These are phyloP conservation scores for Himalopsyche tibetana DNA, from an alignment of 2,888 invertebrate species.

Conservation along the genomic window DNA sequence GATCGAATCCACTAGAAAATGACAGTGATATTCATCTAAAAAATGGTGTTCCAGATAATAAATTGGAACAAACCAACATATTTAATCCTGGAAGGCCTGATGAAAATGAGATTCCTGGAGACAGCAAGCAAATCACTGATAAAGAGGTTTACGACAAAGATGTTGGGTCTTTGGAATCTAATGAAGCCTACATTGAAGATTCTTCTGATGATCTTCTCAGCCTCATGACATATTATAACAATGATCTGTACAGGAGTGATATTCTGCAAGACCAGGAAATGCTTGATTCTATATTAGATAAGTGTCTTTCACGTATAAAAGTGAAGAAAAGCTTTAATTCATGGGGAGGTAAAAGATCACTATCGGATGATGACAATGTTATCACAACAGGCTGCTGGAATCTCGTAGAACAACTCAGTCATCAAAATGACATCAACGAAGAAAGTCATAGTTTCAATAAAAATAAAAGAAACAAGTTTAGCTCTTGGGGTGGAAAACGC, in stretches of 20 bases:
- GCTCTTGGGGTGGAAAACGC: slow-evolving; percentile 61
- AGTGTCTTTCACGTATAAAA: slow-evolving; percentile 47
- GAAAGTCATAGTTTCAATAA: background rate
- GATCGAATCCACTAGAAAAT: background rate
- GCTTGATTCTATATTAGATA: slow-evolving; percentile 46
- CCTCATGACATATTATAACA: background rate
- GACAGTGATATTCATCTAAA: background rate
- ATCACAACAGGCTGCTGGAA: slow-evolving; percentile 15
- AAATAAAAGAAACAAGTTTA: slow-evolving; percentile 48
- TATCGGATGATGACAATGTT: background rate
- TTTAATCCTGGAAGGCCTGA: background rate
- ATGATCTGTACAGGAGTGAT: background rate
- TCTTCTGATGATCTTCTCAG: background rate
- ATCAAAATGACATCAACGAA: slow-evolving; percentile 43
- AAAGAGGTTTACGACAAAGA: background rate
- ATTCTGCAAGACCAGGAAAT: slow-evolving; percentile 2
- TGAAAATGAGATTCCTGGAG: background rate
- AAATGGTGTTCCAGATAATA: slow-evolving; percentile 33
- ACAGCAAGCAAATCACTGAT: background rate
- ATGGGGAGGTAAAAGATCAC: slow-evolving; percentile 52
- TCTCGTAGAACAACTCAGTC: slow-evolving; percentile 13
- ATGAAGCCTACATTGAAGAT: background rate
- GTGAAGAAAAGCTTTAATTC: slow-evolving; percentile 48
- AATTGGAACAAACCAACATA: slow-evolving; percentile 2
- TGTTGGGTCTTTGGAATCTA: background rate